Evolutionary conservation across 2,113 vertebrate species (phyloP).

Genomic region (Tachycineta bicolor): DNA sequence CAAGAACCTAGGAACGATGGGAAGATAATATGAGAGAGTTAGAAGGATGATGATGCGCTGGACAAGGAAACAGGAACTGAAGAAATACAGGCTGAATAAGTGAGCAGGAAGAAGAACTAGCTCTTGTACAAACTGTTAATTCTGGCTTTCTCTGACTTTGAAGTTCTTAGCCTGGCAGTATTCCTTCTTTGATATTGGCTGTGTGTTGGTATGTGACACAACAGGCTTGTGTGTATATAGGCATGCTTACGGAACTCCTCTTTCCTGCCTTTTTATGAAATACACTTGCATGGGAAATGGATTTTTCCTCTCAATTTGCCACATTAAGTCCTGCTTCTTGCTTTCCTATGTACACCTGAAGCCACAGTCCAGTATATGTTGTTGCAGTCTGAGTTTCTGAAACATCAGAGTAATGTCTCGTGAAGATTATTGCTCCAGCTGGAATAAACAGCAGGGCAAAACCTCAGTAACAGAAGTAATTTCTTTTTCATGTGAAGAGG

Average conservation of each 20-base stretch:
- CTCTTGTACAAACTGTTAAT: neutral
- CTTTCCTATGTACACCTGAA: neutral
- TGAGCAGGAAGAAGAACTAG: neutral
- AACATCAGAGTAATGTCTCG: neutral
- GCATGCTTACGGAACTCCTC: neutral
- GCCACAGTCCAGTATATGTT: neutral
- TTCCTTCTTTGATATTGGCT: neutral
- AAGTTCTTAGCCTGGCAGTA: constrained; percentile 1
- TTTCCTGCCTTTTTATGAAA: neutral
- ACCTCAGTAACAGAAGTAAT: neutral
- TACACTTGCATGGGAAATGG: neutral
- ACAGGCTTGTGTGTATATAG: neutral
- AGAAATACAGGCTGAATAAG: neutral
- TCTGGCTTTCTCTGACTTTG: constrained; percentile 1
- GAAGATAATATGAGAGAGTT: neutral
- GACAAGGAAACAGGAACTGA: neutral
- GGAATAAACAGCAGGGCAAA: neutral
- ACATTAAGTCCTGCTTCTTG: neutral
- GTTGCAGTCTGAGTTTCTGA: neutral
- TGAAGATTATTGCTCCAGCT: neutral
- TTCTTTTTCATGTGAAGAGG: neutral
- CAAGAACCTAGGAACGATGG: neutral
- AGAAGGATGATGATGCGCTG: neutral
- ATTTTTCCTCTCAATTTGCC: neutral
- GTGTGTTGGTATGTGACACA: neutral